Percentiles rank a stretch among this genome's conserved stretches.
Evolutionary conservation across 2,888 invertebrate genomes (phyloP).

Genomic region (Mesoligia furuncula): DNA sequence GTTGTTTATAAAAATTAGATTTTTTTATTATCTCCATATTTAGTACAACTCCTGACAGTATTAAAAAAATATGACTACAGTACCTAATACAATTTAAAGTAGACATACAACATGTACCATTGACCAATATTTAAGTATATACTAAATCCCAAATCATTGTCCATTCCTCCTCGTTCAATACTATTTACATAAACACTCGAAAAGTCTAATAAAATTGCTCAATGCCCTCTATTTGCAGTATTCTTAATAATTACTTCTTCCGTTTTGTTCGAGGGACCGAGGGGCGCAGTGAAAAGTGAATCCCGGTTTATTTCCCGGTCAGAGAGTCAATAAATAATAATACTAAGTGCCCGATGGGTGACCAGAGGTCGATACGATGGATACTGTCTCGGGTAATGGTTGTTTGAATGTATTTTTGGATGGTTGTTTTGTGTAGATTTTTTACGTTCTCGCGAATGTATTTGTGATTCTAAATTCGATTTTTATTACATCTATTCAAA

Average conservation of each 20-base stretch:
- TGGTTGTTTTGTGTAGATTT: slow-evolving; percentile 20
- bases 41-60: background rate
- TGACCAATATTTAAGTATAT: background rate
- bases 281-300: slow-evolving; percentile 85
- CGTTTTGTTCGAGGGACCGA: slow-evolving; percentile 84
- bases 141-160: background rate
- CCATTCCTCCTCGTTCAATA: slow-evolving; percentile 29
- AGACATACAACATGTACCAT: background rate
- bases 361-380: slow-evolving; percentile 74
- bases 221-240: slow-evolving; percentile 86
- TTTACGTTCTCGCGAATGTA: background rate
- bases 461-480: background rate
- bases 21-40: background rate
- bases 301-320: slow-evolving; percentile 70
- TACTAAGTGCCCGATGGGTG: slow-evolving; percentile 86
- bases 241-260: slow-evolving; percentile 90
- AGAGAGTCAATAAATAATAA: slow-evolving; percentile 89
- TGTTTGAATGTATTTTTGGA: slow-evolving; percentile 39
- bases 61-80: background rate
- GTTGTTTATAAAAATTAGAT: background rate
- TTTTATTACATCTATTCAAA: too few species aligned
- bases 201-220: slow-evolving; percentile 79
- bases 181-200: slow-evolving; percentile 70
- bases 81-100: background rate
- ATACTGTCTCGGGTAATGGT: slow-evolving; percentile 62